Evolutionary conservation across 2,888 invertebrate species (phyloP).

Genomic region (Peribatodes rhomboidaria): DNA sequence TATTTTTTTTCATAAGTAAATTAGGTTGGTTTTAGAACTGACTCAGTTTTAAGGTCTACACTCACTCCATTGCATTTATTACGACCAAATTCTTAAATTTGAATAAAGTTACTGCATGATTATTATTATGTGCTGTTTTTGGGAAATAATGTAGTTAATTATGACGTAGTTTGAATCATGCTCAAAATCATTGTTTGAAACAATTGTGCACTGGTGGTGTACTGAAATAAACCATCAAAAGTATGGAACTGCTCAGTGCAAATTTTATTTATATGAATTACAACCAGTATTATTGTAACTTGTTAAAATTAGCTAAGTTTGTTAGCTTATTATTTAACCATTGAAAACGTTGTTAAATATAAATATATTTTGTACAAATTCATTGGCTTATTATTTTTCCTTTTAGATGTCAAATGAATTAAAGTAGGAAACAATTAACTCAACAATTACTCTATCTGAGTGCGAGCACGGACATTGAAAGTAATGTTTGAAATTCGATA

Average conservation of each 20-base stretch:
- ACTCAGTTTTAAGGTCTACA: constrained; percentile 2
- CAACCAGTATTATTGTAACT: constrained; percentile 37
- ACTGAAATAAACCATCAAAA: background rate
- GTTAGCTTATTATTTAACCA: constrained; percentile 47
- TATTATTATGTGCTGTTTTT: background rate
- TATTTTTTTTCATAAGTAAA: background rate
- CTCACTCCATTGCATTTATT: background rate
- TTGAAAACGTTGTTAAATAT: constrained; percentile 51
- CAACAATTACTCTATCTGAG: too few species aligned
- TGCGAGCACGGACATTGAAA: too few species aligned
- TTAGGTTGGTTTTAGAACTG: constrained; percentile 9
- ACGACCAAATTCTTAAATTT: background rate
- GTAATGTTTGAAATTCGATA: too few species aligned
- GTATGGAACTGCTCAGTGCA: background rate
- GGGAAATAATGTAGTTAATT: background rate
- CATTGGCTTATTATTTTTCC: constrained; percentile 22
- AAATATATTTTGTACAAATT: constrained; percentile 53
- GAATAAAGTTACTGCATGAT: background rate
- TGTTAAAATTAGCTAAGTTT: constrained; percentile 42
- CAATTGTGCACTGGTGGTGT: background rate
- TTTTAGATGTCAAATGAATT: background rate
- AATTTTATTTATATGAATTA: constrained; percentile 5
- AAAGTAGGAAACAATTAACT: too few species aligned
- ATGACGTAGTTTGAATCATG: constrained; percentile 13
- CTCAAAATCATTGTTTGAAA: constrained; percentile 18